These are phyloP conservation scores for Pyrrhura leucotis DNA, from an alignment of 2,797 vertebrate species.

Conservation along the genomic window DNA sequence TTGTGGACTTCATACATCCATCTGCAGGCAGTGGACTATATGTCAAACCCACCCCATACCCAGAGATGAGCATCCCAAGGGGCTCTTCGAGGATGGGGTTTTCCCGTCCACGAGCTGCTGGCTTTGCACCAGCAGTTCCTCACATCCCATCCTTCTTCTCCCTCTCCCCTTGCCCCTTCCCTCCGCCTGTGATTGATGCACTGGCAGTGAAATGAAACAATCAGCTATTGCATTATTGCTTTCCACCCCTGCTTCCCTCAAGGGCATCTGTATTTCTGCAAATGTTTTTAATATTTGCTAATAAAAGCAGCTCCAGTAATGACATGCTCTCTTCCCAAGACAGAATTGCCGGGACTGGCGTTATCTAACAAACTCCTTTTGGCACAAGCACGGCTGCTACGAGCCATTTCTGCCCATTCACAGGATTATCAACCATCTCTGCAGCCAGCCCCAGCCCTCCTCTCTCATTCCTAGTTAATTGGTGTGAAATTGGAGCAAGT, in stretches of 20 bases:
- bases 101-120: background rate
- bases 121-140: background rate
- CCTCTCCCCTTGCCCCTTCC: background rate
- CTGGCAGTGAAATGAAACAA: slow-evolving; percentile 29
- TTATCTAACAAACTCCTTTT: slow-evolving; percentile 60
- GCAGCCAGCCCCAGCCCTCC: slow-evolving; percentile 66
- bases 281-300: slow-evolving; percentile 55
- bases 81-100: background rate
- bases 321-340: slow-evolving; percentile 33
- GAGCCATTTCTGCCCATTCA: slow-evolving; percentile 59
- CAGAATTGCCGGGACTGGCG: slow-evolving; percentile 30
- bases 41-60: background rate
- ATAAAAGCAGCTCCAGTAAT: slow-evolving; percentile 59
- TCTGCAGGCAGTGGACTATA: background rate
- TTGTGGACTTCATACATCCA: background rate
- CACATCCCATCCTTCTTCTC: background rate
- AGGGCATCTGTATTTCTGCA: slow-evolving; percentile 38
- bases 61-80: background rate
- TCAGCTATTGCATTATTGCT: slow-evolving; percentile 43
- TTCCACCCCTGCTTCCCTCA: slow-evolving; percentile 17
- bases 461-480: slow-evolving; percentile 79
- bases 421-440: slow-evolving; percentile 70
- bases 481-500: slow-evolving; percentile 79
- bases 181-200: background rate
- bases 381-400: slow-evolving; percentile 11